Base-by-base conservation (phyloP, 2,797 vertebrate species). In the Galagoides demidoff region DNA sequence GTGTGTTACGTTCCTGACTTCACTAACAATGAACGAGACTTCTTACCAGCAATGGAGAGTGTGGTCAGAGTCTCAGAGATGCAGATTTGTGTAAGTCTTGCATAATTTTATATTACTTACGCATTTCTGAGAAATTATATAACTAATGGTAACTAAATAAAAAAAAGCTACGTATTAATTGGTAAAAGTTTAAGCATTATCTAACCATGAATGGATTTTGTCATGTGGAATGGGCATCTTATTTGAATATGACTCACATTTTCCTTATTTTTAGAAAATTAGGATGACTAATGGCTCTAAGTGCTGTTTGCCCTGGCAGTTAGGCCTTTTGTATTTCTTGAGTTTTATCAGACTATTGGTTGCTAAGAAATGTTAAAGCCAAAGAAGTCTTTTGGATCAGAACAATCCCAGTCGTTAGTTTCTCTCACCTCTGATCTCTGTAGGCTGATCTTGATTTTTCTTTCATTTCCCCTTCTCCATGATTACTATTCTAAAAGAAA, bases 21-120 rank as follows among this genome's bases (percentile, higher is more conserved):
- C 98, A 99, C 99, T 97, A 98, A 98, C 97, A 99, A 99, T 96
- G 99, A 99, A 96, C 99, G 99, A 97, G 99, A 99, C 97, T 99
- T 99, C 97, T 98, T 99, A 97, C 99, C 98, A 84, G 99, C 99
- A 94, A 99, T 99, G 99, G 99, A 99, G 97, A 99, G 99, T 55
- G 98, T 99, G 92, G 99, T 99, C 98, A 98, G 99, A 97, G 99
- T 99, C 98, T 99, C 99, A 91, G 99, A 98, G 99, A 99, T 96
- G 98, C 99, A 99, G 99, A 99, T 99, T 92, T 97, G 97, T 92
- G 52, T 59, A 59, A 64, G 11, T 27, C 25, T 25, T 77, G 17
- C 43, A 2, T 63, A 23, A 27, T 55, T 74, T 66, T 70, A 83
- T 77, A 96, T 97, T 11, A 25, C 19, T 61, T 95, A 57, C 59